Conservation (phyloP, 2,113 vertebrate genomes). For the Sterrhoptilus dennistouni region DNA sequence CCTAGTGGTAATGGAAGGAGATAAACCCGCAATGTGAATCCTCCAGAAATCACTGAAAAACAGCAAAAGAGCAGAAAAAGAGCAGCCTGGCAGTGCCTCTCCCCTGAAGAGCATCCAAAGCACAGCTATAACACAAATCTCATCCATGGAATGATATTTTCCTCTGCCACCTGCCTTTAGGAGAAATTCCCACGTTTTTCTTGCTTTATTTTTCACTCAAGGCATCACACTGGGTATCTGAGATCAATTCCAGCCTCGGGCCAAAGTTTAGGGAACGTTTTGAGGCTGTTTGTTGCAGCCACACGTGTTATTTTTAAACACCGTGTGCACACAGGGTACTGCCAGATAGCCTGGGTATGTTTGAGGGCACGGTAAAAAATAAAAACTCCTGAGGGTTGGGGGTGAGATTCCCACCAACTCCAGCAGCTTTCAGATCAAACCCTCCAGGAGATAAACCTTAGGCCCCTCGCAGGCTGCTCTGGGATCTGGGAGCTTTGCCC, state of each 20-base stretch:
- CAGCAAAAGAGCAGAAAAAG: background rate
- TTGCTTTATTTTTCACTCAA: background rate
- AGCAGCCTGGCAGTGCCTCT: background rate
- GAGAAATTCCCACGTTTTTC: background rate
- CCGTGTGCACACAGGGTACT: background rate
- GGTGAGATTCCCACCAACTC: background rate
- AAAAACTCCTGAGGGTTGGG: background rate
- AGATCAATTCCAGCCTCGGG: background rate
- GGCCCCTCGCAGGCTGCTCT: background rate
- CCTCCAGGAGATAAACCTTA: background rate
- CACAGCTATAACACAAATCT: rapidly evolving
- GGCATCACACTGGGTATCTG: rapidly evolving
- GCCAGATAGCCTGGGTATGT: background rate
- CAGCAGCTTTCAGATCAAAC: background rate
- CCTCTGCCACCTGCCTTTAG: background rate
- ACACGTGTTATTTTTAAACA: background rate
- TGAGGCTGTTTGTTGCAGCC: background rate
- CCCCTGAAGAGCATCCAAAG: background rate
- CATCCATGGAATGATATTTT: background rate
- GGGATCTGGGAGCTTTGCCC: slow-evolving; percentile 25
- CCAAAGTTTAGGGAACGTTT: background rate
- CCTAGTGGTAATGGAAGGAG: background rate
- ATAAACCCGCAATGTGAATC: background rate
- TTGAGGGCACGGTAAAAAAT: background rate
- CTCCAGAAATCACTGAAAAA: background rate